phyloP scores from a whole-genome alignment of 2,797 vertebrate species.

The Tragopan temminckii region DNA sequence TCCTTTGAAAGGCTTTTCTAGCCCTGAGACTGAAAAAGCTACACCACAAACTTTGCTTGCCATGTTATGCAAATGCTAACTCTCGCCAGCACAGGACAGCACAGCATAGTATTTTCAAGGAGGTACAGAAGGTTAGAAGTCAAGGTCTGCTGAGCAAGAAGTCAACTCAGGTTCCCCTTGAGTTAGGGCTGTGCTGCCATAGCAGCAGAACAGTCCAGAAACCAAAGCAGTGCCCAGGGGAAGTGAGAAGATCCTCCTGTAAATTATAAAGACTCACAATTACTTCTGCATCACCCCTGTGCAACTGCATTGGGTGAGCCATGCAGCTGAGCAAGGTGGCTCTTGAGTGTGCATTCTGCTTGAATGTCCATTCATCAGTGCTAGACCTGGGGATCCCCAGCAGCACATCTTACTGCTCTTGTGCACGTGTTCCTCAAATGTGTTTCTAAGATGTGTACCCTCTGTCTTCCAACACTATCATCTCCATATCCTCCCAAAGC shows the following conservation, averaged over 20 bases:
- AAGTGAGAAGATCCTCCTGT: neutral
- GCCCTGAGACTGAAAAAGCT: neutral
- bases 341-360: neutral
- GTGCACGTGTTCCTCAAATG: accelerated
- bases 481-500: neutral
- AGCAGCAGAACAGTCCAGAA: constrained; percentile 7
- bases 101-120: neutral
- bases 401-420: neutral
- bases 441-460: neutral
- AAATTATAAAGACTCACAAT: neutral
- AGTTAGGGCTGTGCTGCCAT: neutral
- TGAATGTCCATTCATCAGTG: neutral
- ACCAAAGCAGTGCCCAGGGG: neutral
- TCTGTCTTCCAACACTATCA: neutral
- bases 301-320: neutral
- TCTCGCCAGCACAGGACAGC: neutral
- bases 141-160: neutral
- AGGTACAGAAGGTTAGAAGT: neutral
- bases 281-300: neutral
- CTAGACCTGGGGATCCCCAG: neutral
- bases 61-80: neutral
- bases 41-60: neutral
- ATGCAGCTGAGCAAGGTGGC: accelerated
- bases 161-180: neutral
- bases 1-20: constrained; percentile 7